These are phyloP conservation scores for Sabatieria punctata DNA, from an alignment of 2,888 invertebrate species.

Conservation along the genomic window DNA sequence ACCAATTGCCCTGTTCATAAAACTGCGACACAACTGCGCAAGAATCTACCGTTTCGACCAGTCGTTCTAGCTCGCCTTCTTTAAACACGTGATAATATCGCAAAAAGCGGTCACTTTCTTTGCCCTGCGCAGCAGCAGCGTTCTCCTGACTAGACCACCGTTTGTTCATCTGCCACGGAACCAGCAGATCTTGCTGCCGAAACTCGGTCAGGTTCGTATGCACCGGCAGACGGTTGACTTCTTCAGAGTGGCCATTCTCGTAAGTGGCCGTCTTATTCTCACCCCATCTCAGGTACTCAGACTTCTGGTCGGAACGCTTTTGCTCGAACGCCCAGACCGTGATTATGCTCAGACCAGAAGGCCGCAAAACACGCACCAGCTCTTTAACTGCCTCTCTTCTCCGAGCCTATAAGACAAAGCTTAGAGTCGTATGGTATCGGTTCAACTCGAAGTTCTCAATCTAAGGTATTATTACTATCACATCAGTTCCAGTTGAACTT, in stretches of 20 bases:
- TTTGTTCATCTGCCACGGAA: slow-evolving; percentile 68
- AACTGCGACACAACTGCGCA: slow-evolving; percentile 14
- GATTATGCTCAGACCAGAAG: slow-evolving; percentile 58
- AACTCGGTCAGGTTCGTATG: slow-evolving; percentile 83
- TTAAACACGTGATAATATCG: slow-evolving; percentile 29
- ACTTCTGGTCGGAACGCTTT: slow-evolving; percentile 46
- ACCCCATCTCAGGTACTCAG: slow-evolving; percentile 47
- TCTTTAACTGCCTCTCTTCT: slow-evolving; percentile 47
- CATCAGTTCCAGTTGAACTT: too few relatives aligned
- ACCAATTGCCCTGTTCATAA: slow-evolving; percentile 29
- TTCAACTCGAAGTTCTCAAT: too few relatives aligned
- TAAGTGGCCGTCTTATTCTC: background rate
- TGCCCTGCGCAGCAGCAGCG: background rate
- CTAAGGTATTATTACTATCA: too few relatives aligned
- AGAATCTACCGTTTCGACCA: slow-evolving; percentile 14
- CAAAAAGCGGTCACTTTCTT: slow-evolving; percentile 8
- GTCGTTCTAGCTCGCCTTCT: slow-evolving; percentile 22
- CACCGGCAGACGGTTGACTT: too few relatives aligned
- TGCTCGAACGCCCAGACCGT: slow-evolving; percentile 96
- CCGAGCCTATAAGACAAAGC: slow-evolving; percentile 10
- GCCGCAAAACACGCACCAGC: slow-evolving; percentile 53
- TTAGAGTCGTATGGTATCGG: too few relatives aligned
- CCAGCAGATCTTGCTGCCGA: slow-evolving; percentile 68
- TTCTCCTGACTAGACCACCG: slow-evolving; percentile 1
- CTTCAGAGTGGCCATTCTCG: background rate